phyloP scores from a whole-genome alignment of 2,888 invertebrate genomes.

The Neuroscelio doddi region DNA sequence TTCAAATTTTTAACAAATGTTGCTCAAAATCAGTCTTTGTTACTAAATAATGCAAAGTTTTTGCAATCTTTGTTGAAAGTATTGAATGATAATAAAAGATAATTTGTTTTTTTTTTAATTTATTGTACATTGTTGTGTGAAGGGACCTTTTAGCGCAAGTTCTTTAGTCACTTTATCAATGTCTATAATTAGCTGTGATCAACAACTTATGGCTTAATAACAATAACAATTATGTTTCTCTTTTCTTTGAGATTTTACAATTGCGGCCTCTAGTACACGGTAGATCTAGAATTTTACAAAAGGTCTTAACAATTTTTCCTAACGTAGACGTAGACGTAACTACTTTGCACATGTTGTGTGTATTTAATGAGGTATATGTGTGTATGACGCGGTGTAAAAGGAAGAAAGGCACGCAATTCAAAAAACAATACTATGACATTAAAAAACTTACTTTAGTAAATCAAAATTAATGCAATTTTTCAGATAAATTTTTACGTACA shows the following conservation, averaged over 20 bases:
- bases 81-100: no score
- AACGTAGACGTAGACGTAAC: constrained; percentile 3
- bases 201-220: constrained; percentile 65
- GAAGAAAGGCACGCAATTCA: not conserved
- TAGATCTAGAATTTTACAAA: constrained; percentile 41
- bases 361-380: not conserved
- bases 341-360: not conserved
- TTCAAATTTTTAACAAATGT: no score
- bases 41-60: no score
- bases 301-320: constrained; percentile 28
- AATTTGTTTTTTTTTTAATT: no score
- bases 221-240: constrained; percentile 59
- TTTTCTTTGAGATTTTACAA: constrained; percentile 13
- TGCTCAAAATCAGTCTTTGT: no score
- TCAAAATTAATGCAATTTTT: no score
- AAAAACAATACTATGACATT: no score
- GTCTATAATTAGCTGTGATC: constrained; percentile 60
- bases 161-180: constrained; percentile 50
- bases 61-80: no score
- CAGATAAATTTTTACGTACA: no score
- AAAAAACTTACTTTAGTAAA: no score
- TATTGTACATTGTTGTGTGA: no score
- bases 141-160: constrained; percentile 55
- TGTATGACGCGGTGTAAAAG: not conserved
- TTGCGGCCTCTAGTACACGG: constrained; percentile 2